phyloP scores from a whole-genome alignment of 1,140 invertebrate species.

The Eurosta solidaginis region DNA sequence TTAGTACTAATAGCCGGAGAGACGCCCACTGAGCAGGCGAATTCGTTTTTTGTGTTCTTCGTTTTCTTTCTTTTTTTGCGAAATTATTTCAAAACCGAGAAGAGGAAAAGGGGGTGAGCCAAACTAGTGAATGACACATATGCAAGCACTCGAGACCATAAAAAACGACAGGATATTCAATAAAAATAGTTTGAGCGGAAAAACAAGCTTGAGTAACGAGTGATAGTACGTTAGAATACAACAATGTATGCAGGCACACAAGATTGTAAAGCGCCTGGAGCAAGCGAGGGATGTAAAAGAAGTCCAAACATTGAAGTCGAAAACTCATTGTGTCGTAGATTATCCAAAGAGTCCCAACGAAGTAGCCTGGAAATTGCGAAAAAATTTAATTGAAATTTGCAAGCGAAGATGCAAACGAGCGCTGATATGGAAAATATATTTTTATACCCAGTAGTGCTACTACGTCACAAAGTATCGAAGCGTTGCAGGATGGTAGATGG shows the following conservation, averaged over 20 bases:
- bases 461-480: no score
- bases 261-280: neutral
- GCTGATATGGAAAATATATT: no score
- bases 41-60: no score
- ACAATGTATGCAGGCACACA: neutral
- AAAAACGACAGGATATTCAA: constrained; percentile 37
- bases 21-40: neutral
- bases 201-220: constrained; percentile 57
- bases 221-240: constrained; percentile 33
- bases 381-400: no score
- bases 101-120: neutral
- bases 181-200: constrained; percentile 60
- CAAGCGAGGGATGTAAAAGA: no score
- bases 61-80: neutral
- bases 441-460: no score
- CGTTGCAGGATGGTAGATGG: no score
- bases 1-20: constrained; percentile 48
- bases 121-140: constrained; percentile 7
- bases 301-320: no score
- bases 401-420: no score
- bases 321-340: no score
- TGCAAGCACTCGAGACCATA: constrained; percentile 19
- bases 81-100: constrained; percentile 47
- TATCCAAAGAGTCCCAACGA: no score
- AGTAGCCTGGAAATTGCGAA: no score